Conservation (phyloP, 2,888 invertebrate species). For the Cancer borealis region DNA sequence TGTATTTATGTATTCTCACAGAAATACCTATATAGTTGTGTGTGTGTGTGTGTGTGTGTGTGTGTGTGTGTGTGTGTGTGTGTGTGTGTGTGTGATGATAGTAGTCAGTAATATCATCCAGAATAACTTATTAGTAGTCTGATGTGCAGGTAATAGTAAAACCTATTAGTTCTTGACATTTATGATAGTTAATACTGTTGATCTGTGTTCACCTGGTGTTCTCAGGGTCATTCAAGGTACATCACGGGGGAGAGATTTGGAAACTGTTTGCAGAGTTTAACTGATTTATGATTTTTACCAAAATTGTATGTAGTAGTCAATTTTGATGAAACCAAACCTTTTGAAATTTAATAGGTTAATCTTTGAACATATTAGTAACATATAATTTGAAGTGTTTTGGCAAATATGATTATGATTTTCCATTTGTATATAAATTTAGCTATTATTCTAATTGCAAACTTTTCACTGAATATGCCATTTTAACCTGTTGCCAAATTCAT, state of each 20-base stretch:
- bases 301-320: neutral
- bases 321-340: neutral
- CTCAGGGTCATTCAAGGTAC: conserved; percentile 26
- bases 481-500: neutral
- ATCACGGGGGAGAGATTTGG: neutral
- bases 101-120: neutral
- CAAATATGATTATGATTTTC: neutral
- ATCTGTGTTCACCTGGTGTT: neutral
- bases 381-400: neutral
- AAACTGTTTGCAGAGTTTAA: neutral
- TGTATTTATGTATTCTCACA: neutral
- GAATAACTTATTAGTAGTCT: neutral
- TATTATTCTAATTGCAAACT: neutral
- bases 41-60: neutral
- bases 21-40: neutral
- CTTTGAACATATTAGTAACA: neutral
- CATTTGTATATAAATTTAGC: neutral
- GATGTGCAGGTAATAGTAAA: neutral
- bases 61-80: neutral
- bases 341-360: neutral
- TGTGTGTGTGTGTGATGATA: neutral
- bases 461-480: neutral
- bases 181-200: neutral
- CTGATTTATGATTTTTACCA: neutral
- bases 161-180: neutral